Conservation (phyloP, 2,888 invertebrate genomes). For the Harmothoe impar region DNA sequence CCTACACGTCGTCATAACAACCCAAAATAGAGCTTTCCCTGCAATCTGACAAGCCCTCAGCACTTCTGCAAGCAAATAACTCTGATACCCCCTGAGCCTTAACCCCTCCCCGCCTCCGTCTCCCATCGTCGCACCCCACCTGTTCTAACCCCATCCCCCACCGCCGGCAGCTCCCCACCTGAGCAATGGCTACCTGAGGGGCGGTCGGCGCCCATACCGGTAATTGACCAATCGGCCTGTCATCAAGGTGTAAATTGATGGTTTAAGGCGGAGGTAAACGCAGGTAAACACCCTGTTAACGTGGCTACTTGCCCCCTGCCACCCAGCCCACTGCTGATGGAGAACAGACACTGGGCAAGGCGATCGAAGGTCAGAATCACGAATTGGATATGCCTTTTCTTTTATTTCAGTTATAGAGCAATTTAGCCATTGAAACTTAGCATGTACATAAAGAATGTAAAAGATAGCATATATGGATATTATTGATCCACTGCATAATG, state of each 20-base stretch:
- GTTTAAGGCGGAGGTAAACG: background rate
- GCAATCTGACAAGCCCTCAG: background rate
- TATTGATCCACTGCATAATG: too few relatives aligned
- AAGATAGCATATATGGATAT: background rate
- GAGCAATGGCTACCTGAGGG: background rate
- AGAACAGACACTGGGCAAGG: background rate
- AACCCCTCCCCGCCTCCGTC: background rate
- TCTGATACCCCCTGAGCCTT: background rate
- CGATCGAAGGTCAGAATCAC: background rate
- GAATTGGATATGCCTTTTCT: background rate
- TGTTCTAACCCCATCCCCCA: background rate
- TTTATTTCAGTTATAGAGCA: too few relatives aligned
- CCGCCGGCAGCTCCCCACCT: background rate
- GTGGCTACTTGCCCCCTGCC: background rate
- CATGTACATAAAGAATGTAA: background rate
- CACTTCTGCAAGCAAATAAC: background rate
- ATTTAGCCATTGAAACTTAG: too few relatives aligned
- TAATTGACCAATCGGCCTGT: slow-evolving; percentile 47
- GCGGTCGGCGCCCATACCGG: background rate
- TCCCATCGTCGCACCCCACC: slow-evolving; percentile 5
- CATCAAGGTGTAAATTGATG: slow-evolving; percentile 51
- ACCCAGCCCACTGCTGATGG: background rate
- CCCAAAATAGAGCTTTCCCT: background rate
- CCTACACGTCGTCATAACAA: background rate
- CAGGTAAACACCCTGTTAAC: slow-evolving; percentile 26